Conservation (phyloP, 2,888 invertebrate genomes). For the Craniophora ligustri region DNA sequence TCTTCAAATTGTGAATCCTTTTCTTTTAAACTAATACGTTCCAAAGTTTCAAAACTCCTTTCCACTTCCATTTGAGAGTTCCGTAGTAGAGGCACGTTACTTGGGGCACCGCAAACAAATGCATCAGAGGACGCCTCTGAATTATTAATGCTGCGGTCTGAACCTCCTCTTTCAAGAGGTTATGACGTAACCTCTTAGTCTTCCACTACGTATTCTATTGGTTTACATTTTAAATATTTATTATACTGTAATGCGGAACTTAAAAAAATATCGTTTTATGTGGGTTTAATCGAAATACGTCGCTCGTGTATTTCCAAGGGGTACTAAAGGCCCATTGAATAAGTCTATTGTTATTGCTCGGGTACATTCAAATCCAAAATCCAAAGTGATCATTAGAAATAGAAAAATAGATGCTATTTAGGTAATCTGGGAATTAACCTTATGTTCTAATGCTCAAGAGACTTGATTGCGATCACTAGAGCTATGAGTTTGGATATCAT, state of each 20-base stretch:
- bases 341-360: too few relatives aligned
- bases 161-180: conserved; percentile 59
- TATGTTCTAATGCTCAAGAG: too few relatives aligned
- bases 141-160: conserved; percentile 72
- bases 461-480: too few relatives aligned
- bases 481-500: rapidly evolving
- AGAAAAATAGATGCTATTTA: too few relatives aligned
- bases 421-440: too few relatives aligned
- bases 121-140: conserved; percentile 67
- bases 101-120: conserved; percentile 66
- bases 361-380: too few relatives aligned
- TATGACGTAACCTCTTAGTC: conserved; percentile 57
- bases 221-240: conserved; percentile 37
- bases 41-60: conserved; percentile 16
- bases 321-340: too few relatives aligned
- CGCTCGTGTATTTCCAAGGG: too few relatives aligned
- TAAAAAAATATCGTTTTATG: conserved; percentile 10
- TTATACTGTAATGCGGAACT: conserved; percentile 10
- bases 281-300: too few relatives aligned
- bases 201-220: conserved; percentile 45
- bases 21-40: conserved; percentile 14
- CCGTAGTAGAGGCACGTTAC: conserved; percentile 50
- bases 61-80: conserved; percentile 15
- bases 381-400: too few relatives aligned
- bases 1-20: conserved; percentile 6